Evolutionary conservation across 2,113 vertebrate species (phyloP).

Genomic region (Seriola dumerili): DNA sequence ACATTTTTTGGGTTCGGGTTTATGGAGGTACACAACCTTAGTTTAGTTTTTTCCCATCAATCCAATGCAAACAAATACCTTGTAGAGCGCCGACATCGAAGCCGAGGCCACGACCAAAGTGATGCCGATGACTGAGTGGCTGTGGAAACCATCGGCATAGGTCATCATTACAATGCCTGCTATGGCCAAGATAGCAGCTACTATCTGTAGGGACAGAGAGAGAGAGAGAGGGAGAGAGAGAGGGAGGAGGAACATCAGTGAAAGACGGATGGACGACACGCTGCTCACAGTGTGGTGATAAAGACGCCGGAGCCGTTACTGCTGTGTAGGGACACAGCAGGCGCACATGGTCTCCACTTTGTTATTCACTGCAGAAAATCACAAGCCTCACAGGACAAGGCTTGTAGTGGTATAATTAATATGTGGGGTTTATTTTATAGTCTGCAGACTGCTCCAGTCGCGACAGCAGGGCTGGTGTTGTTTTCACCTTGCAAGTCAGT

Average conservation of each 20-base stretch:
- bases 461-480: too few relatives aligned
- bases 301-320: slow-evolving; percentile 38
- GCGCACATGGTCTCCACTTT: slow-evolving; percentile 50
- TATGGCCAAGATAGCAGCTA: slow-evolving; percentile 97
- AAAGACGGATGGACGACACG: slow-evolving; percentile 57
- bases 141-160: slow-evolving; percentile 96
- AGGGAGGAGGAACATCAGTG: slow-evolving; percentile 27
- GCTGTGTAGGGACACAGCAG: slow-evolving; percentile 49
- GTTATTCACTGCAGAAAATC: slow-evolving; percentile 37
- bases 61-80: slow-evolving; percentile 83
- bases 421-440: slow-evolving; percentile 16
- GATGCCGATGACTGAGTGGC: slow-evolving; percentile 96
- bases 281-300: slow-evolving; percentile 57
- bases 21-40: background rate
- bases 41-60: background rate
- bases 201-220: slow-evolving; percentile 86
- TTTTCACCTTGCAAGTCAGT: too few relatives aligned
- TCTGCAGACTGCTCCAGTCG: slow-evolving; percentile 3
- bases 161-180: slow-evolving; percentile 99
- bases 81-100: slow-evolving; percentile 96
- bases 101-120: slow-evolving; percentile 95
- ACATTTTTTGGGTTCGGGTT: background rate
- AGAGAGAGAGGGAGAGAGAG: slow-evolving; percentile 46
- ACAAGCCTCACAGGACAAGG: slow-evolving; percentile 25
- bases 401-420: slow-evolving; percentile 38